Percentiles rank a stretch among this genome's conserved stretches.
These are phyloP conservation scores for Plotosus lineatus DNA, from an alignment of 2,113 vertebrate species.

Conservation along the genomic window DNA sequence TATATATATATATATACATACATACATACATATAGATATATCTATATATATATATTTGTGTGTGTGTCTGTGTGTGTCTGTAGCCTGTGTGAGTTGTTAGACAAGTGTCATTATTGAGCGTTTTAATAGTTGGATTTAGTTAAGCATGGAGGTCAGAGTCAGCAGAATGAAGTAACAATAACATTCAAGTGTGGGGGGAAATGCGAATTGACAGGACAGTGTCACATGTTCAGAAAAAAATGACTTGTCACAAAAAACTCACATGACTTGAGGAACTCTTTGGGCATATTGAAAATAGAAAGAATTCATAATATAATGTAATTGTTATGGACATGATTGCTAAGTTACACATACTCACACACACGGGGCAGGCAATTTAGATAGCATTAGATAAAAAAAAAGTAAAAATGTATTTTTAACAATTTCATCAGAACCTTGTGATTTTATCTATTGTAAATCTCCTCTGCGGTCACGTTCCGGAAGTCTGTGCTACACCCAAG, in stretches of 20 bases:
- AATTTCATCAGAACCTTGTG: background rate
- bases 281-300: background rate
- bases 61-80: slow-evolving; percentile 11
- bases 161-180: slow-evolving; percentile 57
- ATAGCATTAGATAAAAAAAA: background rate
- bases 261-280: slow-evolving; percentile 5
- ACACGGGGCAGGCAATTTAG: background rate
- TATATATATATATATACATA: no score
- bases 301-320: background rate
- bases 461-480: slow-evolving; percentile 3
- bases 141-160: slow-evolving; percentile 35
- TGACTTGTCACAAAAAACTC: slow-evolving; percentile 18
- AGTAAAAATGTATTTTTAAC: background rate
- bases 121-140: slow-evolving; percentile 66
- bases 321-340: background rate
- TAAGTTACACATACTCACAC: background rate
- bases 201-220: background rate
- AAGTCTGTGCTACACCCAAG: slow-evolving; percentile 22
- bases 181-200: slow-evolving; percentile 44
- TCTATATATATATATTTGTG: no score
- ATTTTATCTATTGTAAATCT: background rate
- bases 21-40: no score
- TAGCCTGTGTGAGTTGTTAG: slow-evolving; percentile 56
- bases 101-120: slow-evolving; percentile 60
- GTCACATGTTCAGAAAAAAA: no score